Percentiles rank a stretch among this genome's conserved stretches.
phyloP scores from a whole-genome alignment of 2,888 invertebrate species.

The Trichogramma dendrolimi region DNA sequence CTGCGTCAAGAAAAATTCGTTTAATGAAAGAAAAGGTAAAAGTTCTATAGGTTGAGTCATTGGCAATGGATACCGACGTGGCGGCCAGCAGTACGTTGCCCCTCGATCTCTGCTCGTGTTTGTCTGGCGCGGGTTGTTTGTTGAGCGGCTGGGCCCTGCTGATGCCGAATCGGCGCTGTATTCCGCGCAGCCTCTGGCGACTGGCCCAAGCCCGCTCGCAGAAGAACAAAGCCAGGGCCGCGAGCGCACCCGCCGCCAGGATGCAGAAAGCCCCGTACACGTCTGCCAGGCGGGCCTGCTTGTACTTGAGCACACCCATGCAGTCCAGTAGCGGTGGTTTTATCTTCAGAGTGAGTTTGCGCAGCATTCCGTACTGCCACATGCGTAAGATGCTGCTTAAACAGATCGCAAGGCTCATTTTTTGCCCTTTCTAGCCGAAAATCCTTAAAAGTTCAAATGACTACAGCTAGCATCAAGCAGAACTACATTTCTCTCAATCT shows the following conservation, averaged over 20 bases:
- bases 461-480: too few species aligned
- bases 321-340: constrained; percentile 58
- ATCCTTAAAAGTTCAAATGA: too few species aligned
- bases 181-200: constrained; percentile 19
- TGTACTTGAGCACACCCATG: constrained; percentile 44
- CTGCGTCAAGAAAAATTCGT: not conserved
- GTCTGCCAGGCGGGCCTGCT: constrained; percentile 58
- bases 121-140: too few species aligned
- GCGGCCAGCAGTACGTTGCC: not conserved
- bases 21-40: not conserved
- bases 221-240: constrained; percentile 41
- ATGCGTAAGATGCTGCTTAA: constrained; percentile 48
- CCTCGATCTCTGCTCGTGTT: not conserved
- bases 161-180: constrained; percentile 5
- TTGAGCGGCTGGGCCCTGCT: not conserved
- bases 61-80: constrained; percentile 4
- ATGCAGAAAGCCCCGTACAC: constrained; percentile 58
- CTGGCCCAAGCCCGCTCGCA: constrained; percentile 45
- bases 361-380: constrained; percentile 48
- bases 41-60: not conserved
- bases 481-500: too few species aligned
- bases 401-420: too few species aligned
- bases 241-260: constrained; percentile 52
- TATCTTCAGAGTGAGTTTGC: constrained; percentile 44
- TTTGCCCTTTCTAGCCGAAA: too few species aligned